phyloP scores from a whole-genome alignment of 2,113 vertebrate species.

The Perognathus longimembris region DNA sequence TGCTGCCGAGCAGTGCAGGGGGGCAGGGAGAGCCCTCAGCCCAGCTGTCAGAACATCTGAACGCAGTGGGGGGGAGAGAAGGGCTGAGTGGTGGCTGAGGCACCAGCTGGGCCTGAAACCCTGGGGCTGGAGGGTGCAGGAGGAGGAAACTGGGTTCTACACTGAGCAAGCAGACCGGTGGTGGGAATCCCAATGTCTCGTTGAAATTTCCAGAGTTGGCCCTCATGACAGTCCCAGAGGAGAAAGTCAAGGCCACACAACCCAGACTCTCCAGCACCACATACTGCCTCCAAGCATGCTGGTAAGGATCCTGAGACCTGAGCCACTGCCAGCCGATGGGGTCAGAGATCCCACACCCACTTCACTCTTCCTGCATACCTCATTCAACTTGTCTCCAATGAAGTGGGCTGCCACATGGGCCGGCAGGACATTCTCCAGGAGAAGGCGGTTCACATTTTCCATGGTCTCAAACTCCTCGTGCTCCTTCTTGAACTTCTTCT shows the following conservation, averaged over 20 bases:
- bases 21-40: accelerated
- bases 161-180: not conserved
- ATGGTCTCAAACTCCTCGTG: conserved; percentile 97
- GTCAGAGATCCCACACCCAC: too few relatives aligned
- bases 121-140: accelerated
- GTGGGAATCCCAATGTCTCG: not conserved
- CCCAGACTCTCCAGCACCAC: not conserved
- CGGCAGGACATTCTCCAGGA: conserved; percentile 97
- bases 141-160: not conserved
- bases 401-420: conserved; percentile 96
- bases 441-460: conserved; percentile 97
- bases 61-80: accelerated
- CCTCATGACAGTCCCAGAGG: accelerated
- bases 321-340: too few relatives aligned
- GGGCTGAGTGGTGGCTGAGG: not conserved
- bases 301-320: accelerated
- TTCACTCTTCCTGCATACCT: conserved; percentile 85
- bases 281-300: not conserved
- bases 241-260: not conserved
- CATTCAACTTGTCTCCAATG: conserved; percentile 96
- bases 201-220: not conserved
- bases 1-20: not conserved
- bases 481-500: conserved; percentile 97
- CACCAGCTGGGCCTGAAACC: too few relatives aligned
- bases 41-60: too few relatives aligned